A percentile compares a stretch with the other conserved stretches of the same genome.
Conservation (phyloP, 1,140 invertebrate species). For the Periplaneta americana region DNA sequence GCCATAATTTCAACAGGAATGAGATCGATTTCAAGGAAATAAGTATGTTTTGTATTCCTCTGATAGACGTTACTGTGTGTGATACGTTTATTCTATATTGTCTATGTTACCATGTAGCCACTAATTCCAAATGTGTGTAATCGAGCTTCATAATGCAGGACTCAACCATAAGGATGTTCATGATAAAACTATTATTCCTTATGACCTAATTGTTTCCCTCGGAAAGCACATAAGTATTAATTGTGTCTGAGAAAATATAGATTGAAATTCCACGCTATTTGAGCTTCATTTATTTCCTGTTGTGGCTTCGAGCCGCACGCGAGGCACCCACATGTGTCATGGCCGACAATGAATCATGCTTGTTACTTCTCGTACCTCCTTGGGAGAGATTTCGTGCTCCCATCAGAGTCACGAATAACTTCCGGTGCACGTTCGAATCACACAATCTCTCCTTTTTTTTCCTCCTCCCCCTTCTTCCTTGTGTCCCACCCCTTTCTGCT, state of each 20-base stretch:
- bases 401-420: neutral
- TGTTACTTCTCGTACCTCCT: neutral
- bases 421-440: neutral
- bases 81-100: too few relatives aligned
- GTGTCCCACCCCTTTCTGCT: neutral
- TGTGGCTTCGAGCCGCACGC: neutral
- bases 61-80: too few relatives aligned
- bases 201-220: neutral
- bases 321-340: neutral
- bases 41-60: too few relatives aligned
- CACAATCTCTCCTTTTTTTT: neutral
- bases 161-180: too few relatives aligned
- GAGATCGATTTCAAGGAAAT: too few relatives aligned
- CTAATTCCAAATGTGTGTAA: too few relatives aligned
- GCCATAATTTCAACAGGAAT: too few relatives aligned
- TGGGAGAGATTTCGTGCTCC: neutral
- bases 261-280: neutral
- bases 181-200: too few relatives aligned
- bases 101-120: too few relatives aligned
- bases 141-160: too few relatives aligned
- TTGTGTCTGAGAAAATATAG: neutral
- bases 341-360: neutral
- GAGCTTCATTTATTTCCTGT: neutral
- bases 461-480: neutral
- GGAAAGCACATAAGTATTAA: neutral